Evolutionary conservation across 1,140 invertebrate genomes (phyloP).

Genomic region (Diachasmimorpha longicaudata): DNA sequence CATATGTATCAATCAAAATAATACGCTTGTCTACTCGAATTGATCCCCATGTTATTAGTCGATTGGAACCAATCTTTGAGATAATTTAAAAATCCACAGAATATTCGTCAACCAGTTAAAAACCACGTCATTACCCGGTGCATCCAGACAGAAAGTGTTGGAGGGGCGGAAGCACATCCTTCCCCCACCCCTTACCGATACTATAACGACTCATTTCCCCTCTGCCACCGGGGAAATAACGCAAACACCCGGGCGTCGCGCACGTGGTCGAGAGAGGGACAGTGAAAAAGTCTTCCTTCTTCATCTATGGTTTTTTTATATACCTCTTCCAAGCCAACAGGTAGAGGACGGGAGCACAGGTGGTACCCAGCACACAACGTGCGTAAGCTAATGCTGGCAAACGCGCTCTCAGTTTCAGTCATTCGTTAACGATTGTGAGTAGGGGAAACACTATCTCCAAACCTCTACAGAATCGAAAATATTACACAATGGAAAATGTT

Average conservation of each 20-base stretch:
- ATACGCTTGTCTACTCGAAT: no score
- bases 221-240: not conserved
- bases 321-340: constrained; percentile 38
- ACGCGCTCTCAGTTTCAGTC: constrained; percentile 46
- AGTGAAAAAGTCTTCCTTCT: not conserved
- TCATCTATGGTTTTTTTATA: constrained; percentile 19
- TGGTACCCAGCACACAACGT: constrained; percentile 39
- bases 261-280: constrained; percentile 25
- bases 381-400: constrained; percentile 28
- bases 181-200: constrained; percentile 33
- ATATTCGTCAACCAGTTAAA: not conserved
- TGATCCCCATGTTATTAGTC: no score
- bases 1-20: no score
- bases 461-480: not conserved
- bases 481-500: not conserved
- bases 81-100: not conserved
- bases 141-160: constrained; percentile 47
- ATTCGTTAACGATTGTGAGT: constrained; percentile 35
- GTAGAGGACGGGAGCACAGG: constrained; percentile 46
- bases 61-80: not conserved
- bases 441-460: not conserved
- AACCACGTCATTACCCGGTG: constrained; percentile 37
- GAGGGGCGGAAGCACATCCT: constrained; percentile 52
- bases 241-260: constrained; percentile 18
- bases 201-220: not conserved